Evolutionary conservation across 1,140 invertebrate species (phyloP).

Genomic region (Ganaspis sp.): DNA sequence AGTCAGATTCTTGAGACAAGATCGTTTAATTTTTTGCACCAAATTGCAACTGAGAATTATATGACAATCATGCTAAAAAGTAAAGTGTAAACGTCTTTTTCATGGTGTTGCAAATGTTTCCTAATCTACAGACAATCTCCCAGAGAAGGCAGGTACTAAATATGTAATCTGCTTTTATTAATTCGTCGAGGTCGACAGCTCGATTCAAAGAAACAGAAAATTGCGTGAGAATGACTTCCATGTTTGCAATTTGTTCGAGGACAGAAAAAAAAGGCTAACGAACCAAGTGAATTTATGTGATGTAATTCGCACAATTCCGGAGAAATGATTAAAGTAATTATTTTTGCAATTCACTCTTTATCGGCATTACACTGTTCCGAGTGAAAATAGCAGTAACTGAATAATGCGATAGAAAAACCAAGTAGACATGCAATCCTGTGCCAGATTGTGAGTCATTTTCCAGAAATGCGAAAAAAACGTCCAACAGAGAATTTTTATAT

Average conservation of each 20-base stretch:
- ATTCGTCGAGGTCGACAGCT: conserved; percentile 18
- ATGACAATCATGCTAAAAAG: neutral
- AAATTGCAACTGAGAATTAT: neutral
- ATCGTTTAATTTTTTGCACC: neutral
- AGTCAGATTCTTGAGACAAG: no score
- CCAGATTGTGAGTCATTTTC: neutral
- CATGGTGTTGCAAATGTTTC: neutral
- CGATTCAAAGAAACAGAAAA: conserved; percentile 21
- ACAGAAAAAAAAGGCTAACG: conserved; percentile 19
- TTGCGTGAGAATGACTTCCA: conserved; percentile 27
- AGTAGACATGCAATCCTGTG: neutral
- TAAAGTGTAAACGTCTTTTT: neutral
- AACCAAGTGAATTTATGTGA: conserved; percentile 29
- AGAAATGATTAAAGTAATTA: conserved; percentile 30
- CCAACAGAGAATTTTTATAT: neutral
- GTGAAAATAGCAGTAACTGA: conserved; percentile 10
- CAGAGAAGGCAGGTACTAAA: neutral
- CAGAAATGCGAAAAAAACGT: neutral
- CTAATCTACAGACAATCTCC: conserved; percentile 1
- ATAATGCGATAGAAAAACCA: conserved; percentile 17
- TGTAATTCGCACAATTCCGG: conserved; percentile 24
- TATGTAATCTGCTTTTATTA: conserved; percentile 27
- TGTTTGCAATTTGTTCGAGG: conserved; percentile 23
- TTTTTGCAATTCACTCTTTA: conserved; percentile 21
- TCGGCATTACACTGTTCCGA: neutral